Evolutionary conservation across 1,140 invertebrate species (phyloP), one percentile per base, ranked within the genome.

Genomic region (Megalonaias nervosa): DNA sequence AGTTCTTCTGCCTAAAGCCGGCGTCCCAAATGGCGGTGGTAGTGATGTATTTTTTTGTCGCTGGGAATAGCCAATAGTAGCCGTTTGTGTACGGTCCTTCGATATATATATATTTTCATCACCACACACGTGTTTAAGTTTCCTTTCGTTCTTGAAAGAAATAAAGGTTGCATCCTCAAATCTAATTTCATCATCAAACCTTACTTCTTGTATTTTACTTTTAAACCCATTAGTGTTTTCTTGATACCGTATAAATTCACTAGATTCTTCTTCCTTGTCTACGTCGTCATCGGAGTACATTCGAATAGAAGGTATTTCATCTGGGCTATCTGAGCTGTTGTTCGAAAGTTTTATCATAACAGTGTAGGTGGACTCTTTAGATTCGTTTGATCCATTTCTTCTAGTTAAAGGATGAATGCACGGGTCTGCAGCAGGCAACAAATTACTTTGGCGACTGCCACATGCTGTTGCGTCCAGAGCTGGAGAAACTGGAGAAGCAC

Each of bases 311-410:
- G 60, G 19, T 67, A 21, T 31, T 31, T 67, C 26, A 17, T 67
- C 65, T 17, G 79, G 74, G 23, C 64, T 66, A 13, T 67, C 57
- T 14, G 67, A 73, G 23, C 60, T 60, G 16, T 93, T 92, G 9
- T 90, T 74, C 2, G 96, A 96, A 80, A 98, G 91, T 82, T 94
- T 93, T 81, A 98, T 98, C 74, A 98, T 90, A 86, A 98, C 98
- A 69, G 97, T 98, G 92, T 98, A 98, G 13, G 98, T 90, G 12
- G 90, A 89, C 74, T 92, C 91, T 62, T 88, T 78, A 26, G 60
- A n/a, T n/a, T 59, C 57, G 58, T 88, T 78, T 31, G 66, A n/a
- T n/a, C 38, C 57, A 19, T 73, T 31, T 31, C 65, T 67, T 23
- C 21, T 21, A 21, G 31, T 23, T 31, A 67, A 67, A 21, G 65